Base-by-base conservation (phyloP, 2,797 vertebrate species). In the Glossophaga mutica region DNA sequence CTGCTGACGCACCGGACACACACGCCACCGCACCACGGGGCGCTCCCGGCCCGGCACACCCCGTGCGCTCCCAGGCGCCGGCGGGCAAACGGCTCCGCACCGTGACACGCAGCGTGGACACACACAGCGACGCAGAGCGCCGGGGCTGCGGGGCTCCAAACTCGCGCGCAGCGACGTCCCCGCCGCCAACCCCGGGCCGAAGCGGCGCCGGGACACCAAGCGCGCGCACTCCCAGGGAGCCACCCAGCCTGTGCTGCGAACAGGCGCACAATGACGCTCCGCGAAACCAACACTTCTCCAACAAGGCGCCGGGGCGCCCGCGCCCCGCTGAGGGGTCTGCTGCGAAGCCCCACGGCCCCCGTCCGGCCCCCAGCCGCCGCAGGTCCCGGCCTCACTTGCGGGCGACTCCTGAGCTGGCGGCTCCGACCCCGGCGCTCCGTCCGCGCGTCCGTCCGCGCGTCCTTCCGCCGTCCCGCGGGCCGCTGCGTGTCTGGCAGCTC, bases 331-430 rank as follows among this genome's bases (percentile, higher is more conserved):
- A 46, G 52, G 71, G 86, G 29, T 44, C 78, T 52, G 83, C 46
- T 14, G 87, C 65, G 26, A 11, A 37, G 29, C n/a, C 74, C 65
- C 24, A 48, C 10, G 8, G 26, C 34, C 59, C 85, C 65, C 19
- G 5, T n/a, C 29, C 42, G 3, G 0, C 37, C 37, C 62, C 9
- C 0, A 15, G 16, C 52, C 71, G 91, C 83, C 9, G 78, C 48
- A 87, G 59, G 76, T 24, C 88, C 16, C 18, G 70, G 71, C 76
- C 85, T 96, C 93, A 96, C 96, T 96, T 92, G 37, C 91, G 79
- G 94, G 96, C 37, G 68, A 86, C 94, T 89, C 67, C 83, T 83
- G 2, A 22, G 82, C 91, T 12, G 81, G 93, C 67, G 89, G 87
- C 55, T 90, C 85, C 68, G 87, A 86, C 88, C 89, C 90, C 97